Evolutionary conservation across 1,140 invertebrate species (phyloP).

Genomic region (Saccostrea cuccullata): DNA sequence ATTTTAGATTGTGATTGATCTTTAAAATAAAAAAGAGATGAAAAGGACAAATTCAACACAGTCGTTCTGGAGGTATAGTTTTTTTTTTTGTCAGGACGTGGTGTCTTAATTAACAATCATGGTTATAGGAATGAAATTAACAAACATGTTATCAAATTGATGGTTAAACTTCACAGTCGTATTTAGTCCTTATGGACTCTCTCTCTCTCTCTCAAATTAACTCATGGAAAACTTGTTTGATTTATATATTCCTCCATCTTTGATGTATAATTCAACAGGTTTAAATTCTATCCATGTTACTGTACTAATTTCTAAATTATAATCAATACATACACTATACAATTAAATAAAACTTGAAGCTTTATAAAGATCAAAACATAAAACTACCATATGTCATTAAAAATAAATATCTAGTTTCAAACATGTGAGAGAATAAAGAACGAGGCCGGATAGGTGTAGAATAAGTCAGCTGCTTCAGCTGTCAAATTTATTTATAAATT

Average conservation of each 20-base stretch:
- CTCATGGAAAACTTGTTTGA: no score
- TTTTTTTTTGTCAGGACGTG: neutral
- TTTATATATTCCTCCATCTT: no score
- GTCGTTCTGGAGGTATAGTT: neutral
- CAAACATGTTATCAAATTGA: neutral
- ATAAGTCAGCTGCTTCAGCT: neutral
- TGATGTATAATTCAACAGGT: no score
- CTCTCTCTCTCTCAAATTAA: no score
- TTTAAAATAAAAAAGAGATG: neutral
- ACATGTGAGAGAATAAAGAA: neutral
- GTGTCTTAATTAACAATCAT: neutral
- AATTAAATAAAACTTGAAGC: no score
- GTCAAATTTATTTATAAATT: neutral
- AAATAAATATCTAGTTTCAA: slow-evolving; percentile 11
- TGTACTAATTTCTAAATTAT: no score
- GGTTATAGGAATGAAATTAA: neutral
- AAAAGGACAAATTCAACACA: neutral
- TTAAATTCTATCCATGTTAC: no score
- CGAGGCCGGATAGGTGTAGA: neutral
- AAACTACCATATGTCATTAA: neutral
- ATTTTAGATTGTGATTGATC: neutral
- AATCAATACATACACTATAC: no score
- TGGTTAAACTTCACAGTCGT: neutral
- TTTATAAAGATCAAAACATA: neutral
- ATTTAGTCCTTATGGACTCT: no score